Evolutionary conservation across 2,113 vertebrate species (phyloP), one percentile per base, ranked within the genome.

Genomic region (Anhinga anhinga): DNA sequence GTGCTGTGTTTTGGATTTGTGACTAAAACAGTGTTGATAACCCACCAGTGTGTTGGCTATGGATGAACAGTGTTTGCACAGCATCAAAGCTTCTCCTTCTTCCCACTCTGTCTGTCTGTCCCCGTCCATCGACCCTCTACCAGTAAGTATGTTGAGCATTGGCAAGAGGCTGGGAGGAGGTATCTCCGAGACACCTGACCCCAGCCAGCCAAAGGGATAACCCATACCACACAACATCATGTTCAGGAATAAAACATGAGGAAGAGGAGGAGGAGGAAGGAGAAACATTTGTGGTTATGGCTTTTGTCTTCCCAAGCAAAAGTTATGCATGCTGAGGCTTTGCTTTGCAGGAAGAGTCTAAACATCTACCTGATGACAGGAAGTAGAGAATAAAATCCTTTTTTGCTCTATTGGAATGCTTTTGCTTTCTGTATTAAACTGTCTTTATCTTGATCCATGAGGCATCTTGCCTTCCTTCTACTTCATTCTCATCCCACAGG

Each of bases 121-220:
- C 44, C 10, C 1, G 1, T 66, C 34, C 29, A 49, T 76, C 40
- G 7, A 6, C 8, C 15, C 19, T 47, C 86, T 4, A 34, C 18
- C 18, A 62, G 17, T 1, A 2, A 62, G 21, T 15, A 45, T 9
- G 9, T 10, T 18, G 13, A 29, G 12, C 2, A 3, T 45, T 45
- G 22, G 22, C 15, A 47, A 71, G 18, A 80, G 40, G 7, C 10
- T 70, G 13, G 9, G 45, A 58, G 40, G n/a, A 58, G 23, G 6
- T 49, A 40, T 7, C 29, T 11, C 11, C 2, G 3, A 79, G 47
- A 29, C 14, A 23, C 27, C 38, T 62, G 47, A 79, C 27, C 7
- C 10, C 45, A 61, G 1, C 13, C 32, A 17, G 9, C 17, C 32
- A 53, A 53, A 61, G 20, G 26, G 17, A 26, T 62, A 53, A 53